Conservation (phyloP, 2,888 invertebrate genomes). For the Drosophila imparisetae region DNA sequence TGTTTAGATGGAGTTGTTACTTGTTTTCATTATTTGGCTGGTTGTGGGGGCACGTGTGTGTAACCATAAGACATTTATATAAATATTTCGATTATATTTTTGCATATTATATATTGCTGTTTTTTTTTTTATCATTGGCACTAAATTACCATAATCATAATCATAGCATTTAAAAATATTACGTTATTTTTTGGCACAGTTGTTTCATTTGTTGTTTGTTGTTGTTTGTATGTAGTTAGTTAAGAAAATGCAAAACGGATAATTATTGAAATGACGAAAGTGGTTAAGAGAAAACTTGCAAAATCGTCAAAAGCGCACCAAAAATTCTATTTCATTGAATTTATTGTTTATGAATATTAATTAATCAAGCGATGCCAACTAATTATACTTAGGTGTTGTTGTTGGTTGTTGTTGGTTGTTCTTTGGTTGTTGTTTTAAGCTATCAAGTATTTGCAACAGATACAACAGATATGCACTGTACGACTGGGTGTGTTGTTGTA, state of each 20-base stretch:
- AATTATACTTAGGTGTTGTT: slow-evolving; percentile 48
- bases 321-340: slow-evolving; percentile 26
- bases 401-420: slow-evolving; percentile 1
- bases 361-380: slow-evolving; percentile 83
- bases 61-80: slow-evolving; percentile 85
- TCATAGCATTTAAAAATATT: slow-evolving; percentile 24
- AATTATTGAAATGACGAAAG: slow-evolving; percentile 47
- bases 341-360: slow-evolving; percentile 35
- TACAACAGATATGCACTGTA: slow-evolving; percentile 52
- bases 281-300: slow-evolving; percentile 48
- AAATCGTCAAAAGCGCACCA: slow-evolving; percentile 23
- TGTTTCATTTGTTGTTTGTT: slow-evolving; percentile 26
- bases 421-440: slow-evolving; percentile 14
- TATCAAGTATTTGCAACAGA: slow-evolving; percentile 49
- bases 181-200: slow-evolving; percentile 51
- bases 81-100: slow-evolving; percentile 52
- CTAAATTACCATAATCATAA: slow-evolving; percentile 26
- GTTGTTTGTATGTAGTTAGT: slow-evolving; percentile 31
- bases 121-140: slow-evolving; percentile 21
- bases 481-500: slow-evolving; percentile 17
- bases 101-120: slow-evolving; percentile 38
- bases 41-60: slow-evolving; percentile 80
- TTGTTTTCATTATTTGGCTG: slow-evolving; percentile 16
- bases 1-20: slow-evolving; percentile 35
- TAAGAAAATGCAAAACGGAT: slow-evolving; percentile 73